These are phyloP conservation scores for Nymphalis polychloros DNA, from an alignment of 2,888 invertebrate species.

Conservation along the genomic window DNA sequence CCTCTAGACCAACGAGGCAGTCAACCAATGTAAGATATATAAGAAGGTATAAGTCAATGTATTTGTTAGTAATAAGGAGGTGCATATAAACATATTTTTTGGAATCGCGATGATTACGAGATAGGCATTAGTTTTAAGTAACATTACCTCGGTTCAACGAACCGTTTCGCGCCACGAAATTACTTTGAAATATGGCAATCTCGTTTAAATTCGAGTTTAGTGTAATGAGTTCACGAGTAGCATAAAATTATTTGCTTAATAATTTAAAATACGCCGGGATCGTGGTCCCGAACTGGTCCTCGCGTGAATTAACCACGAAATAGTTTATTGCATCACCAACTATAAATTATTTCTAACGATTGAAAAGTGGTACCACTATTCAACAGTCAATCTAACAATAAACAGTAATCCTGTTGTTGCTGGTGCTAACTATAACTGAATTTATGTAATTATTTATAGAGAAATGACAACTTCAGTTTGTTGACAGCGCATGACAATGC, in stretches of 20 bases:
- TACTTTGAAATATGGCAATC: constrained; percentile 46
- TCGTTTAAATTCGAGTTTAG: constrained; percentile 43
- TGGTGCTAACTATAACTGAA: no score
- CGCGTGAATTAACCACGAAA: constrained; percentile 14
- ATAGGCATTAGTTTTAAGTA: constrained; percentile 36
- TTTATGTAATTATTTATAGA: no score
- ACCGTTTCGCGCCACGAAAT: constrained; percentile 42
- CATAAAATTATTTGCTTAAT: constrained; percentile 32
- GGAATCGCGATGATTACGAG: constrained; percentile 5
- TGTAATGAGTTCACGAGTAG: constrained; percentile 40
- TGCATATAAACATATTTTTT: neutral
- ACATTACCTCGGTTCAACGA: constrained; percentile 42
- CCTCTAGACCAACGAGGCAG: no score
- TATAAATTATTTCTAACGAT: neutral
- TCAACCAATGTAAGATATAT: no score
- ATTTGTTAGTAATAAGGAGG: neutral
- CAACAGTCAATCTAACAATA: no score
- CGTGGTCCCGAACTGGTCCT: constrained; percentile 15
- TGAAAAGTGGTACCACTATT: neutral
- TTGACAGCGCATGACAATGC: no score
- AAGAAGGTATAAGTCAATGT: no score
- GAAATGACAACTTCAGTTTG: no score
- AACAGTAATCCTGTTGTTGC: no score
- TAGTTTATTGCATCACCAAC: constrained; percentile 12
- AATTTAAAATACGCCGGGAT: constrained; percentile 17